Evolutionary conservation across 2,888 invertebrate genomes (phyloP).

Genomic region (Rhogogaster chlorosoma): DNA sequence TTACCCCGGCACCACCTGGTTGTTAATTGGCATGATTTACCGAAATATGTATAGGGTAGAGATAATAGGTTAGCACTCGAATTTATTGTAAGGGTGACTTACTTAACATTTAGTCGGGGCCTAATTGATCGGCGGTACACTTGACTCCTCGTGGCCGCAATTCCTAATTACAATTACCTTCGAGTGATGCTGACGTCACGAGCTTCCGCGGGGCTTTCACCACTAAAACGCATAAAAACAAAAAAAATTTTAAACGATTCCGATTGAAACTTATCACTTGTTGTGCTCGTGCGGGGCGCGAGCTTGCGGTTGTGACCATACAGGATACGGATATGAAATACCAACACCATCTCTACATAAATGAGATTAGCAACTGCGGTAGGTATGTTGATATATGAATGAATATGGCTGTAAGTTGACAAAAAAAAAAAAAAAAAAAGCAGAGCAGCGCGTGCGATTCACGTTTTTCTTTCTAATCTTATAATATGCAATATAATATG

Average conservation of each 20-base stretch:
- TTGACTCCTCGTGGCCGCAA: constrained; percentile 77
- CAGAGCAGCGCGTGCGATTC: background rate
- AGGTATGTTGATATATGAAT: background rate
- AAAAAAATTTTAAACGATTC: constrained; percentile 53
- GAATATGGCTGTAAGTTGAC: background rate
- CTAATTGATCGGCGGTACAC: constrained; percentile 76
- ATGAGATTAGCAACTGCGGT: background rate
- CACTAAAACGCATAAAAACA: constrained; percentile 78
- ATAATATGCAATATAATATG: background rate
- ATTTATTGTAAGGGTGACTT: constrained; percentile 73
- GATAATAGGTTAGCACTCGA: constrained; percentile 34
- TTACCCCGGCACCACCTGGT: background rate
- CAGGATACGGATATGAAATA: constrained; percentile 28
- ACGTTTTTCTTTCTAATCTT: background rate
- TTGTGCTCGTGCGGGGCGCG: constrained; percentile 37
- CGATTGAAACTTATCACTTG: constrained; percentile 53
- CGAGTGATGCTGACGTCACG: constrained; percentile 77
- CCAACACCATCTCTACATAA: constrained; percentile 28
- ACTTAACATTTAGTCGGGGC: constrained; percentile 78
- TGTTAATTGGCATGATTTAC: background rate
- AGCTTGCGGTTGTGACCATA: constrained; percentile 25
- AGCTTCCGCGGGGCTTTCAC: constrained; percentile 79
- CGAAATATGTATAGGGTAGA: background rate
- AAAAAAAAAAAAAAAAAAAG: background rate
- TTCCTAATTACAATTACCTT: constrained; percentile 79